Evolutionary conservation across 2,797 vertebrate genomes (phyloP).

Genomic region (Sebastes jordani): DNA sequence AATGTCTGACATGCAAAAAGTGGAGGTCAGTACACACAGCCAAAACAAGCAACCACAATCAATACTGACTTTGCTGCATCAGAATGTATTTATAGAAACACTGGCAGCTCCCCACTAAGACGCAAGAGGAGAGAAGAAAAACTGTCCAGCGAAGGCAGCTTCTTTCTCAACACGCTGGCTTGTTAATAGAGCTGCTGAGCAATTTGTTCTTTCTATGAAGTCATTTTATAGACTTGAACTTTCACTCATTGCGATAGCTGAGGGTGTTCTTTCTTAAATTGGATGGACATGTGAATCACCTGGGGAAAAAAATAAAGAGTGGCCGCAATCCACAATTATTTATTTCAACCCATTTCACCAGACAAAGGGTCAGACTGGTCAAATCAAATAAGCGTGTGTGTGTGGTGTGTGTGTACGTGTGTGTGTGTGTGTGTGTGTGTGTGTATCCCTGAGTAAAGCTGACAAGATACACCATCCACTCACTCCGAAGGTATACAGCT

Average conservation of each 20-base stretch:
- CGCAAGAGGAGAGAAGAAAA: conserved; percentile 9
- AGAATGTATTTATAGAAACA: conserved; percentile 69
- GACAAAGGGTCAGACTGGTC: background rate
- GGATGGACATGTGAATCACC: background rate
- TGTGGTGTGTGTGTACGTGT: background rate
- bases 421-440: background rate
- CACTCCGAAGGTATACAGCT: background rate
- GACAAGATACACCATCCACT: conserved; percentile 9
- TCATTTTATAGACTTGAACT: background rate
- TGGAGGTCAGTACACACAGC: conserved; percentile 47
- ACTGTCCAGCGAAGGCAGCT: conserved; percentile 1
- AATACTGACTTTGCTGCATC: conserved; percentile 64
- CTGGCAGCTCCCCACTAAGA: conserved; percentile 41
- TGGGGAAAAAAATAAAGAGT: background rate
- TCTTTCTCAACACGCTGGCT: conserved; percentile 13
- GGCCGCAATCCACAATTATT: background rate
- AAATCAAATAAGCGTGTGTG: background rate
- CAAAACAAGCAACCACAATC: conserved; percentile 65
- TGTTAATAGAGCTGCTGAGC: conserved; percentile 14
- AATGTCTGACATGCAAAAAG: conserved; percentile 38
- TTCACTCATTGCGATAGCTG: background rate
- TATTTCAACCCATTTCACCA: conserved; percentile 10
- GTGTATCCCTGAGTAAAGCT: conserved; percentile 18
- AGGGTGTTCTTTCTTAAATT: background rate
- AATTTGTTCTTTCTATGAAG: background rate